Base-by-base conservation (phyloP, 2,797 vertebrate genomes). In the Cebuella pygmaea region DNA sequence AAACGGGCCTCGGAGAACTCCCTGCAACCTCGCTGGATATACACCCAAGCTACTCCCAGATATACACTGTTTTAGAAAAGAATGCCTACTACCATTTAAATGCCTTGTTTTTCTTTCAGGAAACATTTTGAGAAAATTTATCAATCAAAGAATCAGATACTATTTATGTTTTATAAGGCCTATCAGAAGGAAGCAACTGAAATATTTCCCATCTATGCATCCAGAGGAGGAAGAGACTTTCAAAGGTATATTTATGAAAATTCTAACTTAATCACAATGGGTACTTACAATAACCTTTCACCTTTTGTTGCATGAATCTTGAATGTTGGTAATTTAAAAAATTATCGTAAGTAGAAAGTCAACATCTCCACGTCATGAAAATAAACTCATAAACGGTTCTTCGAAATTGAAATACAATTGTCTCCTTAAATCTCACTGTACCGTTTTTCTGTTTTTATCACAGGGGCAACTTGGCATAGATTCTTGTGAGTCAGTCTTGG, bases 21-120 rank as follows among this genome's bases (percentile, higher is more conserved):
- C 0, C n/a, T 41, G 15, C 19, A 0, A 13, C 1, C 1, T 55
- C 10, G 9, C 33, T 41, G 27, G 20, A 55, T 22, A 55, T 1
- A 55, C 52, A 9, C 22, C 52, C 52, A 55, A 30, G 7, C 26
- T 20, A 5, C 22, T 26, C 2, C 26, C 36, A n/a, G 79, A 10
- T 27, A 26, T 0, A 2, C 8, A 15, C 0, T 50, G 8, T 41
- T 48, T 76, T 4, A 46, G 44, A 70, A 0, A 76, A 52, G 17
- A 52, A 33, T 7, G 5, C 44, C 33, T 0, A 59, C 12, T 26
- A 2, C 13, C 48, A 22, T 12, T 10, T 27, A 22, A 79, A 79
- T 84, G 30, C 30, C 22, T 52, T 24, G 17, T 20, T 4, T 50
- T 44, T 24, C 39, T 30, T 36, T 59, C 22, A 52, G 22, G 59